A percentile compares a stretch with the other conserved stretches of the same genome.
phyloP scores from a whole-genome alignment of 2,113 vertebrate genomes.

The Solea solea region DNA sequence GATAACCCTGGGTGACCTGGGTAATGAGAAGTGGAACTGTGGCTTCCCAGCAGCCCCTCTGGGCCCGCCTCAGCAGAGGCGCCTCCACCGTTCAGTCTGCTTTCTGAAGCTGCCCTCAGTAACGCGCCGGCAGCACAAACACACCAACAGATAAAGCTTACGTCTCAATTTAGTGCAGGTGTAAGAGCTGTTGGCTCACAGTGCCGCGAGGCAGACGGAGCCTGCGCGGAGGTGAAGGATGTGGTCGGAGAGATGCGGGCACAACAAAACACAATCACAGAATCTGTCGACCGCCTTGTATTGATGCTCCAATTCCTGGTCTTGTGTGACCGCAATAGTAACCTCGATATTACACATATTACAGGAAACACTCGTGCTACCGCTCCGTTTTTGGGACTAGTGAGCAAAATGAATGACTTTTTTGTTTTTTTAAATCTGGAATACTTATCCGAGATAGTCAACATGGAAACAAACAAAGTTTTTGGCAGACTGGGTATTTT shows the following conservation, averaged over 20 bases:
- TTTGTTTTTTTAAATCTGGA: not conserved
- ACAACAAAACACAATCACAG: not conserved
- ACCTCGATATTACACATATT: not conserved
- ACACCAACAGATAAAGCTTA: conserved; percentile 42
- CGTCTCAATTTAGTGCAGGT: conserved; percentile 48
- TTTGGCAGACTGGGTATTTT: too few relatives aligned
- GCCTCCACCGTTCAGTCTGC: conserved; percentile 25
- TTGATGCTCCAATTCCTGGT: not conserved
- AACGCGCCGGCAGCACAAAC: conserved; percentile 37
- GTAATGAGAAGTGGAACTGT: conserved; percentile 71
- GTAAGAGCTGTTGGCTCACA: conserved; percentile 6
- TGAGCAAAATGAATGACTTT: too few relatives aligned
- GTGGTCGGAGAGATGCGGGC: not conserved
- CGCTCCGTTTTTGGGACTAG: too few relatives aligned
- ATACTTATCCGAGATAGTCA: too few relatives aligned
- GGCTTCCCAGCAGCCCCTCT: conserved; percentile 62
- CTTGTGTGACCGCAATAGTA: not conserved
- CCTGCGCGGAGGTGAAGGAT: not conserved
- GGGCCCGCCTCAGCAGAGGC: conserved; percentile 41
- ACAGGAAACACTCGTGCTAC: too few relatives aligned
- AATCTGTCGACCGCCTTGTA: not conserved
- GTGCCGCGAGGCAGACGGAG: not conserved
- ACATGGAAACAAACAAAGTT: too few relatives aligned
- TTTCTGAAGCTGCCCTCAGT: conserved; percentile 43
- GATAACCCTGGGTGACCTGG: conserved; percentile 71